Conservation (phyloP, 2,113 vertebrate genomes). For the Etia nguti region DNA sequence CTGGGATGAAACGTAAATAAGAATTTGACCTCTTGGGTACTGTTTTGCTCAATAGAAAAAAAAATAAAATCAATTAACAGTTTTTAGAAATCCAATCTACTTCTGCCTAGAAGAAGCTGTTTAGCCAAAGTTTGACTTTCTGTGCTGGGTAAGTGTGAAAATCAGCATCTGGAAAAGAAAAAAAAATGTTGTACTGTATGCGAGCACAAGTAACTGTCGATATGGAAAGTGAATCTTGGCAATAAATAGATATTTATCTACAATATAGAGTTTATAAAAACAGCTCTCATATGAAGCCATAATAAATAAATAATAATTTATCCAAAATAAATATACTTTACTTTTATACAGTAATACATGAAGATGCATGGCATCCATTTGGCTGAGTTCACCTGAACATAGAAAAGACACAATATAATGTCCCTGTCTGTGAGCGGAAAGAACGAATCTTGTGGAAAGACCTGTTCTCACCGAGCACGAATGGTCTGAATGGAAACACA, state of each 20-base stretch:
- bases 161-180: not conserved
- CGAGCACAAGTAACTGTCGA: conserved; percentile 23
- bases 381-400: conserved; percentile 68
- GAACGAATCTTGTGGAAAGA: not conserved
- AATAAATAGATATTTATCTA: conserved; percentile 77
- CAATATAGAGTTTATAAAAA: conserved; percentile 62
- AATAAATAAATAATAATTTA: conserved; percentile 88
- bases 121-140: not conserved
- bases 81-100: not conserved
- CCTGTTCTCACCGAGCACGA: conserved; percentile 2
- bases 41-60: not conserved
- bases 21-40: not conserved
- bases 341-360: conserved; percentile 76
- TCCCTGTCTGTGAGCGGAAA: conserved; percentile 20
- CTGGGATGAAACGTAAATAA: not conserved
- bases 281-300: conserved; percentile 69
- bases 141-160: not conserved
- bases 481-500: conserved; percentile 5
- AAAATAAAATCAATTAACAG: not conserved
- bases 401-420: conserved; percentile 17
- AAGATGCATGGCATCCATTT: conserved; percentile 80
- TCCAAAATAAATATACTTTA: conserved; percentile 80
- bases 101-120: not conserved
- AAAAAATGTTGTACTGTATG: not conserved
- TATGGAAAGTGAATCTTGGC: conserved; percentile 45